These are phyloP conservation scores for Phaonia tiefii DNA, from an alignment of 2,888 invertebrate species.

Conservation along the genomic window DNA sequence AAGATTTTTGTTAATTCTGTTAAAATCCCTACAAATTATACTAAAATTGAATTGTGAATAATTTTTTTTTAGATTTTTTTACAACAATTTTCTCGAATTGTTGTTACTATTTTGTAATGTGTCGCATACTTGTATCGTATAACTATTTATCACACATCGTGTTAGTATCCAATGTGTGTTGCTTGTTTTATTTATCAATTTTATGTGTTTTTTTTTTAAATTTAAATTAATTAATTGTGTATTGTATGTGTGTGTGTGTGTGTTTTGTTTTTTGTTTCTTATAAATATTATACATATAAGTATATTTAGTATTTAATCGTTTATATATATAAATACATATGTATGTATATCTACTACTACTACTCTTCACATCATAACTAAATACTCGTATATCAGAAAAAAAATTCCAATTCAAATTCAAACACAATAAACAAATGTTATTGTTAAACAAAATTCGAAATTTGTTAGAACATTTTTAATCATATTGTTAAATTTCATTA, in stretches of 20 bases:
- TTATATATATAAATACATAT: slow-evolving; percentile 24
- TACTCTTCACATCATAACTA: slow-evolving; percentile 59
- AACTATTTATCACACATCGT: neutral
- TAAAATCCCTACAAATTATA: slow-evolving; percentile 1
- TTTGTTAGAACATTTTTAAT: neutral
- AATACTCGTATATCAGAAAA: slow-evolving; percentile 63
- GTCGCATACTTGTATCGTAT: too few relatives aligned
- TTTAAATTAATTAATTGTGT: slow-evolving; percentile 14
- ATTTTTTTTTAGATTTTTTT: neutral
- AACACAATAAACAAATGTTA: slow-evolving; percentile 5
- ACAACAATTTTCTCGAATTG: too few relatives aligned
- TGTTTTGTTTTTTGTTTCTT: neutral
- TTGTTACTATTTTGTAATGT: too few relatives aligned
- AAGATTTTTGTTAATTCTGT: neutral
- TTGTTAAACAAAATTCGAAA: slow-evolving; percentile 18
- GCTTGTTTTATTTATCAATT: neutral
- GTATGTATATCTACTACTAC: slow-evolving; percentile 55
- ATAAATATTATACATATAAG: slow-evolving; percentile 1
- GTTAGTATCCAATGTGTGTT: too few relatives aligned
- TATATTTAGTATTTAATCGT: neutral
- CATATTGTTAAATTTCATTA: neutral
- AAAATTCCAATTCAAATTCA: neutral
- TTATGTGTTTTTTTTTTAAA: slow-evolving; percentile 1
- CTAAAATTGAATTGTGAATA: slow-evolving; percentile 10
- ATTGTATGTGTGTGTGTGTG: neutral